Base-by-base conservation (phyloP, 2,797 vertebrate genomes). In the Lithobates sylvaticus region DNA sequence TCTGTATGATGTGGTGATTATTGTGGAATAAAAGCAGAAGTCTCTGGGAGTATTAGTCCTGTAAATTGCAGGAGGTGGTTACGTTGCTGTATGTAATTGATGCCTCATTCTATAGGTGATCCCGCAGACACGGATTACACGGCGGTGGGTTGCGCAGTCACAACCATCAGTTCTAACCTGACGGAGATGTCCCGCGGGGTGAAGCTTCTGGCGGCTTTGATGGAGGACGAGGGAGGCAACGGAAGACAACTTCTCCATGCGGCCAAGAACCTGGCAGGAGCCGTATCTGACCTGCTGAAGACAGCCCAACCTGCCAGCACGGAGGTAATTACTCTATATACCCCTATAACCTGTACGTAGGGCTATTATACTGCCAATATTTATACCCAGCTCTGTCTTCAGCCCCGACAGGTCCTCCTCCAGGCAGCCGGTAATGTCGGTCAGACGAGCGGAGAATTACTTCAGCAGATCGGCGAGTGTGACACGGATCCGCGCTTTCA, bases 151-250 rank as follows among this genome's bases (percentile, higher is more conserved):
- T 99, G 98, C 0, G 98, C 98, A 0, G 97, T 99, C 50, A 99
- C 98, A 89, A 99, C 98, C 9, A 99, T 99, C 92, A 99, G 98
- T 86, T 99, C 98, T 90, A 99, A 99, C 93, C 94, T 99, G 89
- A 99, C 98, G 0, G 98, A 99, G 93, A 99, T 99, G 98, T 99
- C 98, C 2, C 98, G 98, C 68, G 98, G 98, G 0, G 98, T 99
- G 36, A 99, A 98, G 88, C 94, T 99, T 76, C 92, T 99, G 88
- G 98, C 98, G 0, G 98, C 98, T 0, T 94, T 99, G 54, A 97
- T 99, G 96, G 98, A 99, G 84, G 98, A 99, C 0, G 98, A 99
- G 86, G 98, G 98, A 0, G 95, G 93, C 10, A 99, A 96, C 0
- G 98, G 98, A 8, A 95, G 97, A 74, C 97, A 98, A 91, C 95